These are phyloP conservation scores for Cynodonichthys magdalenae DNA, from an alignment of 2,797 vertebrate species.

Conservation along the genomic window DNA sequence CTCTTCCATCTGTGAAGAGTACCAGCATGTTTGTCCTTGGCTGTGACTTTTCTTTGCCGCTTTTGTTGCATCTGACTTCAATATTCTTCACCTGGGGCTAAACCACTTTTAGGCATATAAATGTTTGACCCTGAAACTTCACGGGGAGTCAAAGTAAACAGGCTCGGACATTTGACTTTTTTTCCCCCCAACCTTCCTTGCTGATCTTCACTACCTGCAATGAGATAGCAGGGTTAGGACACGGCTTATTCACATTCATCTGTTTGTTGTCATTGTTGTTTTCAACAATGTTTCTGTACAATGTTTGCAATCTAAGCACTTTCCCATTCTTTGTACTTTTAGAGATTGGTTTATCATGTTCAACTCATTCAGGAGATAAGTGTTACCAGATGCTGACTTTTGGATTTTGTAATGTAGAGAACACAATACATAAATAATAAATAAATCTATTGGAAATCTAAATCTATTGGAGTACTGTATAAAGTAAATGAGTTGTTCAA, in stretches of 20 bases:
- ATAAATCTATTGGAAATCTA: no score
- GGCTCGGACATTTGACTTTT: slow-evolving; percentile 28
- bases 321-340: no score
- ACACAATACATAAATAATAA: no score
- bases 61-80: slow-evolving; percentile 68
- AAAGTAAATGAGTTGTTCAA: no score
- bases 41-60: slow-evolving; percentile 60
- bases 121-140: slow-evolving; percentile 70
- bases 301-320: no score
- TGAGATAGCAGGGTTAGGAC: slow-evolving; percentile 7
- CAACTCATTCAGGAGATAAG: no score
- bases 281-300: no score
- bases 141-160: slow-evolving; percentile 53
- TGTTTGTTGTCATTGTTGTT: neutral
- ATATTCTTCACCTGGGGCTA: slow-evolving; percentile 64
- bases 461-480: no score
- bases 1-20: slow-evolving; percentile 54
- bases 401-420: no score
- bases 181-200: slow-evolving; percentile 12
- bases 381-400: no score
- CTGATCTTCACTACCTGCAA: slow-evolving; percentile 10
- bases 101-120: slow-evolving; percentile 70
- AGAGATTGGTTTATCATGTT: no score
- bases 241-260: neutral
- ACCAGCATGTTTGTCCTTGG: slow-evolving; percentile 71